Conservation (phyloP, 2,113 vertebrate genomes). For the Pseudopodoces humilis region DNA sequence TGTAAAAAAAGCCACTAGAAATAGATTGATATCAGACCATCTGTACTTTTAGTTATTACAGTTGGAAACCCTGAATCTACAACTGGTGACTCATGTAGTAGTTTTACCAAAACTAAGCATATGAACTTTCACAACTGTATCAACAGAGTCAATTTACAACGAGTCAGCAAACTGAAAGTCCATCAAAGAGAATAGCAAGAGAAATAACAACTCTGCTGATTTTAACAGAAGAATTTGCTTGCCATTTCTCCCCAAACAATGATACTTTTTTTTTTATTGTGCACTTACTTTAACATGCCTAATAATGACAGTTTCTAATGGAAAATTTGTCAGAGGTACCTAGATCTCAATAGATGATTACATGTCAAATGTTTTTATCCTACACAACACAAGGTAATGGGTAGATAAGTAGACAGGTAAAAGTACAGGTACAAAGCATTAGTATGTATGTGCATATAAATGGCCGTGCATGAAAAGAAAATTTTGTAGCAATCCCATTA, state of each 20-base stretch:
- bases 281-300: background rate
- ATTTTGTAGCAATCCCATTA: background rate
- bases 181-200: background rate
- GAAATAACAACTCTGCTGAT: background rate
- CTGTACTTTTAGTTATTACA: background rate
- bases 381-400: background rate
- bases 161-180: background rate
- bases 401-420: background rate
- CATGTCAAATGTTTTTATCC: background rate
- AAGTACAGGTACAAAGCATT: background rate
- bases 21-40: background rate
- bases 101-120: background rate
- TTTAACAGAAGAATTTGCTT: background rate
- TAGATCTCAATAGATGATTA: background rate
- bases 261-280: background rate
- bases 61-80: background rate
- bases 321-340: background rate
- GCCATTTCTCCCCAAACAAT: background rate
- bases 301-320: background rate
- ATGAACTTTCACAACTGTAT: background rate
- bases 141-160: background rate
- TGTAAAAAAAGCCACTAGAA: background rate
- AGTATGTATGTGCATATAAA: background rate
- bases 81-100: background rate
- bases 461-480: background rate